Evolutionary conservation across 2,888 invertebrate genomes (phyloP).

Genomic region (Drosophila helvetica): DNA sequence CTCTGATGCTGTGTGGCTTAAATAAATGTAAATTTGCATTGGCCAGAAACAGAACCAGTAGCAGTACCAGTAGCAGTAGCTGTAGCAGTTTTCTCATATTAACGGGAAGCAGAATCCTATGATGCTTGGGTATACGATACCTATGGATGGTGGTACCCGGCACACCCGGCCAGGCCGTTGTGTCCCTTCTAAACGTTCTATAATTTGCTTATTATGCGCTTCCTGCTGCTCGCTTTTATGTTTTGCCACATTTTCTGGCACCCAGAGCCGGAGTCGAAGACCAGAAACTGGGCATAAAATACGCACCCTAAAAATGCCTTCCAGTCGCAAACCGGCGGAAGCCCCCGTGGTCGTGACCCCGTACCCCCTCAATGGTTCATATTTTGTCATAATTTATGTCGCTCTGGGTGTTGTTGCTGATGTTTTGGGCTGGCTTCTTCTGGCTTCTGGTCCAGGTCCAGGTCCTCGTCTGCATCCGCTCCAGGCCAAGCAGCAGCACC

Average conservation of each 20-base stretch:
- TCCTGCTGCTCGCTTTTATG: constrained; percentile 76
- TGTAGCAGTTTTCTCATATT: not conserved
- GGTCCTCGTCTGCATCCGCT: not conserved
- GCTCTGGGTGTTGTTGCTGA: constrained; percentile 78
- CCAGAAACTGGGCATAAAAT: constrained; percentile 49
- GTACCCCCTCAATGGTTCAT: constrained; percentile 54
- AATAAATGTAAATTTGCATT: constrained; percentile 75
- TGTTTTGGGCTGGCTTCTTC: constrained; percentile 41
- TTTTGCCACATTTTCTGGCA: constrained; percentile 76
- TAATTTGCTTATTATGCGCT: constrained; percentile 83
- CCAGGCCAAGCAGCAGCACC: constrained; percentile 8
- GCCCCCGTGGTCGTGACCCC: constrained; percentile 39
- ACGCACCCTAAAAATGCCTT: constrained; percentile 55
- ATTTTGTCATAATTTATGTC: constrained; percentile 82
- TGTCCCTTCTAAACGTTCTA: constrained; percentile 79
- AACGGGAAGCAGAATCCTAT: constrained; percentile 22
- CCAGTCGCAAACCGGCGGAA: constrained; percentile 10
- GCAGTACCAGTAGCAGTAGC: constrained; percentile 3
- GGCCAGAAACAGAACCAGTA: constrained; percentile 36
- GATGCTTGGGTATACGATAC: constrained; percentile 25
- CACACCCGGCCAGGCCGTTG: constrained; percentile 38
- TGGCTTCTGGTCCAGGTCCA: constrained; percentile 28
- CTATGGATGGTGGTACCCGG: constrained; percentile 2
- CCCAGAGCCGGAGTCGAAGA: constrained; percentile 38
- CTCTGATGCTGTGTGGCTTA: constrained; percentile 32